Percentiles rank a stretch among this genome's conserved stretches.
Evolutionary conservation across 1,140 invertebrate genomes (phyloP).

Genomic region (Proales similis): DNA sequence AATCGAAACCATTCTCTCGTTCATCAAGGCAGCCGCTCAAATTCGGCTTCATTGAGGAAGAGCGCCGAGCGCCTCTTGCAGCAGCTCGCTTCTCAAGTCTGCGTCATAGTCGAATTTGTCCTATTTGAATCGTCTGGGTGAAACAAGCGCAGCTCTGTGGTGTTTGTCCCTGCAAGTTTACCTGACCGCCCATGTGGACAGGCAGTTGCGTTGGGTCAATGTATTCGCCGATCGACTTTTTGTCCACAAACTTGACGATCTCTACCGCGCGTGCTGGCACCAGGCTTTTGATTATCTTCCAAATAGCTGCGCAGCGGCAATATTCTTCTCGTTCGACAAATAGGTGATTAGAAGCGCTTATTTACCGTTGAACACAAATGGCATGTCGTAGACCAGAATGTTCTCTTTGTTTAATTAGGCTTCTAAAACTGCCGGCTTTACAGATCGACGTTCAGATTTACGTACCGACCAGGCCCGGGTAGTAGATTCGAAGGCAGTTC

Average conservation of each 20-base stretch:
- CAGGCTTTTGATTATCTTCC: constrained; percentile 76
- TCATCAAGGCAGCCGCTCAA: no score
- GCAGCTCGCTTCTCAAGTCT: no score
- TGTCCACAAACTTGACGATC: constrained; percentile 73
- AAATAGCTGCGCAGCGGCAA: constrained; percentile 62
- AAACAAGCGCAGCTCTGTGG: no score
- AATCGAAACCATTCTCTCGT: no score
- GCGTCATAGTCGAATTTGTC: no score
- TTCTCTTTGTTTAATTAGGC: constrained; percentile 2
- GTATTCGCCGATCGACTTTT: constrained; percentile 64
- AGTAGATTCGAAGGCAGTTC: constrained; percentile 71
- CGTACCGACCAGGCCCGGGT: constrained; percentile 59
- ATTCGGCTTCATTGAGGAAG: no score
- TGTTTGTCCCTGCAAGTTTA: no score
- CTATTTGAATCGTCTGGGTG: no score
- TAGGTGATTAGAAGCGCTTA: not conserved
- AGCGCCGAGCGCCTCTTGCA: no score
- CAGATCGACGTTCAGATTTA: not conserved
- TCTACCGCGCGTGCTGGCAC: constrained; percentile 74
- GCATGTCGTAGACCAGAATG: constrained; percentile 25
- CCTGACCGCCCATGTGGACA: constrained; percentile 68
- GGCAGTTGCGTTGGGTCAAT: constrained; percentile 65
- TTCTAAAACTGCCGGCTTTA: not conserved
- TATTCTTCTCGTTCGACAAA: constrained; percentile 37
- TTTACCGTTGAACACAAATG: constrained; percentile 31